Percentiles rank a stretch among this genome's conserved stretches.
These are phyloP conservation scores for Sisor rabdophorus DNA, from an alignment of 2,113 vertebrate genomes.

Conservation along the genomic window DNA sequence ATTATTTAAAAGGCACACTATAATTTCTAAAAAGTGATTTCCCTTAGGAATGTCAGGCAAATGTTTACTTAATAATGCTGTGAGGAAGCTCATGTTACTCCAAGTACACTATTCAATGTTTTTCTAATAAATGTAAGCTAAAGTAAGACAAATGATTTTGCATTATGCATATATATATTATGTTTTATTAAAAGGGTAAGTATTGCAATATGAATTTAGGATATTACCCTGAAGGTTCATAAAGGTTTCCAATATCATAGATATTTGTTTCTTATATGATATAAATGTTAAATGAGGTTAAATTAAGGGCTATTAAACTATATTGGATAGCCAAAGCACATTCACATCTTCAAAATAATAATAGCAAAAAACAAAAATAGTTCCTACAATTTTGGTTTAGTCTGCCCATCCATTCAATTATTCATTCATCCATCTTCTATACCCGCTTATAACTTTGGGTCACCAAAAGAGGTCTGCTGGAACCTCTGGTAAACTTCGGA, in stretches of 20 bases:
- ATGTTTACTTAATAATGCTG: neutral
- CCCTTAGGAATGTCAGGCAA: constrained; percentile 9
- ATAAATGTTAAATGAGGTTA: neutral
- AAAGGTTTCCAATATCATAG: neutral
- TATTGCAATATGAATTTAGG: neutral
- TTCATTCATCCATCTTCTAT: too few relatives aligned
- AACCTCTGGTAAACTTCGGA: too few relatives aligned
- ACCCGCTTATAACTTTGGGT: too few relatives aligned
- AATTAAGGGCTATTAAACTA: neutral
- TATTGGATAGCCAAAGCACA: neutral
- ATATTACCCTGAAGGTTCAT: neutral
- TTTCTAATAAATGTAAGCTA: too few relatives aligned
- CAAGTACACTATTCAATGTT: too few relatives aligned
- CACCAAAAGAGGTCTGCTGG: too few relatives aligned
- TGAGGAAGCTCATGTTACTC: neutral
- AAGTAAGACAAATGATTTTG: too few relatives aligned
- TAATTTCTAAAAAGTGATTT: constrained; percentile 19
- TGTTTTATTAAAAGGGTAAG: neutral
- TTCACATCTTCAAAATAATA: too few relatives aligned
- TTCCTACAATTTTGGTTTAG: too few relatives aligned
- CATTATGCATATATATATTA: too few relatives aligned
- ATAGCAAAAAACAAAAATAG: too few relatives aligned
- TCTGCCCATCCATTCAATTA: too few relatives aligned
- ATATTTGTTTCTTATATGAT: neutral
- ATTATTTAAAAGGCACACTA: constrained; percentile 25